These are phyloP conservation scores for Centruroides sculpturatus DNA, from an alignment of 1,140 invertebrate species.

Conservation along the genomic window DNA sequence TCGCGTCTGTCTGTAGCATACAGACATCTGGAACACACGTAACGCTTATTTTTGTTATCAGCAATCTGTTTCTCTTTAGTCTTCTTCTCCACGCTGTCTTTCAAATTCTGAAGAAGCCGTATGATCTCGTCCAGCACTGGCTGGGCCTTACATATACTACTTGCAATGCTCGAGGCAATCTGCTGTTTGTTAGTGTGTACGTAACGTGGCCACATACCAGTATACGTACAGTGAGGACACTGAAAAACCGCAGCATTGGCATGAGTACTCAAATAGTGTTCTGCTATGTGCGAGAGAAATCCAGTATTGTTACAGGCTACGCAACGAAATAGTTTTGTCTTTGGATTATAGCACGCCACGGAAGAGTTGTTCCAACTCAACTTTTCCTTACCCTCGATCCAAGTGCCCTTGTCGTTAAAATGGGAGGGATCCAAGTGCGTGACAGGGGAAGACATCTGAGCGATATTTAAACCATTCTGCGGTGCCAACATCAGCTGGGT, in stretches of 20 bases:
- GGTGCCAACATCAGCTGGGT: too few relatives aligned
- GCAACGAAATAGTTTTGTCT: constrained; percentile 54
- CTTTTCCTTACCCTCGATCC: constrained; percentile 11
- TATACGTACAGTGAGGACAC: constrained; percentile 53
- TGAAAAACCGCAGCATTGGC: constrained; percentile 55
- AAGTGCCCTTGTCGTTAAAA: constrained; percentile 1
- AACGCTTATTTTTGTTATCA: constrained; percentile 33
- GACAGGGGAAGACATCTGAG: too few relatives aligned
- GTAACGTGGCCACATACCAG: constrained; percentile 54
- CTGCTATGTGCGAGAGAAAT: constrained; percentile 57
- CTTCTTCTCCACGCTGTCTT: constrained; percentile 36
- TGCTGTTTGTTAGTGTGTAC: constrained; percentile 53
- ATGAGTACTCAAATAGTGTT: constrained; percentile 69
- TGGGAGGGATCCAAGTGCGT: too few relatives aligned
- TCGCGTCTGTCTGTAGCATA: constrained; percentile 83
- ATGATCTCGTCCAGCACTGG: constrained; percentile 56
- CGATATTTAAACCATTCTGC: too few relatives aligned
- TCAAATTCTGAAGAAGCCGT: constrained; percentile 48
- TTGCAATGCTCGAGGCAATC: constrained; percentile 25
- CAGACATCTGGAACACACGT: constrained; percentile 66
- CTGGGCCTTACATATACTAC: constrained; percentile 41
- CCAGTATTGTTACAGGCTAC: constrained; percentile 61
- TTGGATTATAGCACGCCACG: constrained; percentile 41
- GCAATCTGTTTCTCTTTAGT: constrained; percentile 5
- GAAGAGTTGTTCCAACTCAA: constrained; percentile 14